phyloP scores from a whole-genome alignment of 2,113 vertebrate genomes.

The Rhineura floridana region DNA sequence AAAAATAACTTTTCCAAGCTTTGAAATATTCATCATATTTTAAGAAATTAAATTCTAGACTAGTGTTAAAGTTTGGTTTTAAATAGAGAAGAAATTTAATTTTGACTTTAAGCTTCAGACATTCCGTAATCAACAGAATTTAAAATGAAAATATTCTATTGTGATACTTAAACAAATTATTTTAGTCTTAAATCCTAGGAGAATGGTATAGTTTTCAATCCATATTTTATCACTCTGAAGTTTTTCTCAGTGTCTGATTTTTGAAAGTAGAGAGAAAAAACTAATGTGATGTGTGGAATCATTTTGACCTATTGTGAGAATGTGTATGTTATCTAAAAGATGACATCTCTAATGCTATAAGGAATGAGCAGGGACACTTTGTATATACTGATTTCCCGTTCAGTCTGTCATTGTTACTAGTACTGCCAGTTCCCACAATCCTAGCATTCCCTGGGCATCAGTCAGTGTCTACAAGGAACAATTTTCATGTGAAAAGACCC shows the following conservation, averaged over 20 bases:
- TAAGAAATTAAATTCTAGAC: not conserved
- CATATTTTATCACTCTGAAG: not conserved
- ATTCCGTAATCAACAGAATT: not conserved
- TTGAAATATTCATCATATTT: not conserved
- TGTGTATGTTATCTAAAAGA: conserved; percentile 30
- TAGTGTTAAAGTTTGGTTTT: not conserved
- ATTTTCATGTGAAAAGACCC: conserved; percentile 85
- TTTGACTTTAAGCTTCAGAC: not conserved
- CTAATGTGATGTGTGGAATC: conserved; percentile 21
- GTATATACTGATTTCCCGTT: conserved; percentile 76
- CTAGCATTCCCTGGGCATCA: conserved; percentile 82
- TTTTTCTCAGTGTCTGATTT: not conserved
- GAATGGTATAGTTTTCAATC: not conserved
- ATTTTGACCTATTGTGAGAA: conserved; percentile 36
- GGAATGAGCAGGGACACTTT: conserved; percentile 33
- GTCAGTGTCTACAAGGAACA: conserved; percentile 81
- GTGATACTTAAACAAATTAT: not conserved
- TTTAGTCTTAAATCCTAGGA: conserved; percentile 4
- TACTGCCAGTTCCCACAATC: conserved; percentile 86
- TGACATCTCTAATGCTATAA: conserved; percentile 17
- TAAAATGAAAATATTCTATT: conserved; percentile 6
- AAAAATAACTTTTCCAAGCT: no score
- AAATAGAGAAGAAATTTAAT: not conserved
- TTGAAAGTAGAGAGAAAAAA: not conserved
- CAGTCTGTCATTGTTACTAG: conserved; percentile 70